Conservation (phyloP, 1,140 invertebrate species). For the Danaus melanippus region DNA sequence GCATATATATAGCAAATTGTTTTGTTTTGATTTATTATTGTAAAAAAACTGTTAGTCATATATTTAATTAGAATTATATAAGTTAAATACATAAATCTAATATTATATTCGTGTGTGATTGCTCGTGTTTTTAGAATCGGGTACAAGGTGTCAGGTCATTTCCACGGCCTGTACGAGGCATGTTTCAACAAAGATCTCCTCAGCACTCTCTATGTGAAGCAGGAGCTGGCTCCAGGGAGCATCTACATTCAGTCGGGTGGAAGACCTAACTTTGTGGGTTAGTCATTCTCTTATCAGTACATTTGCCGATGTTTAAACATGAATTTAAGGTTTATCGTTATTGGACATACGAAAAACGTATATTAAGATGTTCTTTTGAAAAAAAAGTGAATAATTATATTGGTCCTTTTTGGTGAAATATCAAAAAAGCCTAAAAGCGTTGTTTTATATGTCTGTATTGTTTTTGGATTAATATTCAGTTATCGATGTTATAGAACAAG, state of each 20-base stretch:
- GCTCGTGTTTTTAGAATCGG: conserved; percentile 32
- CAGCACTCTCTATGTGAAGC: conserved; percentile 36
- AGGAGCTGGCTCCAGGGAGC: conserved; percentile 29
- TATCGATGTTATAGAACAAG: conserved; percentile 27
- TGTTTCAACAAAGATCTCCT: conserved; percentile 36
- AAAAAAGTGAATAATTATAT: too few species aligned
- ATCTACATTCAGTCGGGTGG: conserved; percentile 17
- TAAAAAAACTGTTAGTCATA: neutral
- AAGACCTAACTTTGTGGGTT: conserved; percentile 39
- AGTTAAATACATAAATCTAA: too few species aligned
- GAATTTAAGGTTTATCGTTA: too few species aligned
- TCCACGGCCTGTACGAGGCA: conserved; percentile 36
- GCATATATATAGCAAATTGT: too few species aligned
- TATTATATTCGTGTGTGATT: too few species aligned
- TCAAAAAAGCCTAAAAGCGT: too few species aligned
- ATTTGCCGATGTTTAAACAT: neutral
- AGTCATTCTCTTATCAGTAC: neutral
- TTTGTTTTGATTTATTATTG: too few species aligned
- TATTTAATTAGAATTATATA: too few species aligned
- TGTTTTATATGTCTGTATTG: too few species aligned
- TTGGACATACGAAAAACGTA: too few species aligned
- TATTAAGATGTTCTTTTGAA: too few species aligned
- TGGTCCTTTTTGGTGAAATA: too few species aligned
- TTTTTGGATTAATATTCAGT: neutral
- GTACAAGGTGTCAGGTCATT: conserved; percentile 28